Base-by-base conservation (phyloP, 2,888 invertebrate species). In the Orchestes rusci region DNA sequence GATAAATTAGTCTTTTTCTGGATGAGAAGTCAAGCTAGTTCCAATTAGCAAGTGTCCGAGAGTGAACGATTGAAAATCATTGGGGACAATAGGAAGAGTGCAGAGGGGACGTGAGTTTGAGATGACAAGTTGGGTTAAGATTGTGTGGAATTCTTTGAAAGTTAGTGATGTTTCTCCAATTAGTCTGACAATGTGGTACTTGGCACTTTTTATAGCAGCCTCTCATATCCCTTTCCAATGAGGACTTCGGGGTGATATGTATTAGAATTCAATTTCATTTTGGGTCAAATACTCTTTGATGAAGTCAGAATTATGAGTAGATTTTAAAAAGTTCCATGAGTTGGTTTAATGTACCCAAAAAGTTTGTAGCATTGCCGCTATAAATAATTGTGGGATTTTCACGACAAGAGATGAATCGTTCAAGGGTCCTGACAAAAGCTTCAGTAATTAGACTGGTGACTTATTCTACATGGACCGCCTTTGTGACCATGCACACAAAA, bases 111-210 rank as follows among this genome's bases (percentile, higher is more conserved):
- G 16, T 16, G 43, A 43, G 20, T 62, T 63, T 23, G 61, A 39
- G 19, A 56, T 48, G 2, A 56, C 59, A 15, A 64, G 57, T 42
- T 59, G 58, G 13, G 35, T 45, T 1, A 59, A 16, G 5, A 61
- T 10, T 1, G 62, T 64, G n/a, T 40, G 16, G 35, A 61, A 50
- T 36, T 64, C 59, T 47, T 64, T 60, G 37, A 48, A 59, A 3
- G 54, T 64, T 4, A 62, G 32, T 1, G 36, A 33, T 1, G 37
- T 7, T 16, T 50, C 43, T 1, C 57, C 57, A n/a, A n/a, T n/a
- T n/a, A n/a, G n/a, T n/a, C n/a, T n/a, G n/a, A n/a, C n/a, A n/a
- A n/a, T n/a, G n/a, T n/a, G n/a, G n/a, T n/a, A n/a, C n/a, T n/a
- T n/a, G n/a, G n/a, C n/a, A n/a, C n/a, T n/a, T n/a, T n/a, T n/a